A percentile compares a stretch with the other conserved stretches of the same genome.
Evolutionary conservation across 2,113 vertebrate species (phyloP).

Genomic region (Cololabis saira): DNA sequence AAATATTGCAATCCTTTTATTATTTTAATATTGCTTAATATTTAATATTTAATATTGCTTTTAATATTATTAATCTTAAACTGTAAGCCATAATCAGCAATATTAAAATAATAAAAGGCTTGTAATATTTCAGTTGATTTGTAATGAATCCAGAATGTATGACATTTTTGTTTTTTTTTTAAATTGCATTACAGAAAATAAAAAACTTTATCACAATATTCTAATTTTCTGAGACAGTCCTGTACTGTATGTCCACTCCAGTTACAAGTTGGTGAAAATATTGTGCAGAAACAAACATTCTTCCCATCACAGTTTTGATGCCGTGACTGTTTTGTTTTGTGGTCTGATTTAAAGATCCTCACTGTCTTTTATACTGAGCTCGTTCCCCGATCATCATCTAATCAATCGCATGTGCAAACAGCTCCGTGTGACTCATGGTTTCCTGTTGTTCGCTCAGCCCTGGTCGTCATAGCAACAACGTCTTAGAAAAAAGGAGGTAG

Average conservation of each 20-base stretch:
- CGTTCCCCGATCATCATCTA: background rate
- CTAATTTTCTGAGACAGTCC: too few species aligned
- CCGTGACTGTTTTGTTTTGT: background rate
- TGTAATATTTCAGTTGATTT: too few species aligned
- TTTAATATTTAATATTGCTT: too few species aligned
- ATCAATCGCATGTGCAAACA: background rate
- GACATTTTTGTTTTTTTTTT: too few species aligned
- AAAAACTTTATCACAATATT: too few species aligned
- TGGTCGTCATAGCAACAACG: background rate
- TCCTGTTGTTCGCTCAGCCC: background rate
- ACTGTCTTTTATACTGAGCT: background rate
- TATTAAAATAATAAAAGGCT: too few species aligned
- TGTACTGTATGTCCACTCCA: background rate
- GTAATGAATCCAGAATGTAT: too few species aligned
- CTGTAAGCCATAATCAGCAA: too few species aligned
- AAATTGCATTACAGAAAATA: too few species aligned
- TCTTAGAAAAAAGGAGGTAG: background rate
- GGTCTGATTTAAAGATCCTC: background rate
- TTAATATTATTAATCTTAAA: too few species aligned
- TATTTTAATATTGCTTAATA: too few species aligned
- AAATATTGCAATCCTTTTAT: too few species aligned
- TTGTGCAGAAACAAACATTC: background rate
- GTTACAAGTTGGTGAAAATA: background rate
- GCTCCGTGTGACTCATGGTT: background rate
- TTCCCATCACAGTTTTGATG: background rate